phyloP scores from a whole-genome alignment of 2,113 vertebrate species.

The Brachypodius melanocephalos region DNA sequence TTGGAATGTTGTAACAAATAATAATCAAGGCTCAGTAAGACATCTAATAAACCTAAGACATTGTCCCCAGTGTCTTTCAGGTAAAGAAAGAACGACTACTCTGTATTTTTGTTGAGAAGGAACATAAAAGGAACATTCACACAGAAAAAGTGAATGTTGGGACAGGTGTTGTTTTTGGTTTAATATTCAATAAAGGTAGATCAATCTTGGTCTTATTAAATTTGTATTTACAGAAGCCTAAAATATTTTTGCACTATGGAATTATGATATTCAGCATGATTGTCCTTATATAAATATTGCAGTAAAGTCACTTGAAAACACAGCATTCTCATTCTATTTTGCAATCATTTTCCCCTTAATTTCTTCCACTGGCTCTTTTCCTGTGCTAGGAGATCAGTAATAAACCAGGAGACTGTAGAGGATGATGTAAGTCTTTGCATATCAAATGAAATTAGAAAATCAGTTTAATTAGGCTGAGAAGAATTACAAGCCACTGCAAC shows the following conservation, averaged over 20 bases:
- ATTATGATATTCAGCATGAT: not conserved
- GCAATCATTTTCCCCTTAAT: not conserved
- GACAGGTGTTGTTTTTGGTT: not conserved
- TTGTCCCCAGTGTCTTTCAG: not conserved
- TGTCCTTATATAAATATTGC: not conserved
- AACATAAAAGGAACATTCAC: not conserved
- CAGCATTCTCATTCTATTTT: not conserved
- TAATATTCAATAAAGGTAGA: not conserved
- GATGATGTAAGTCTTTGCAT: constrained; percentile 19
- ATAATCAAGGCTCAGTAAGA: not conserved
- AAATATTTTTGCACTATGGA: not conserved
- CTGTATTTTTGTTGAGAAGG: not conserved
- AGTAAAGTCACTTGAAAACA: not conserved
- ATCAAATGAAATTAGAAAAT: constrained; percentile 46
- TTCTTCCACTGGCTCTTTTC: not conserved
- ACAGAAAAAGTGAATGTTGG: not conserved
- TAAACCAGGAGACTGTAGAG: not conserved
- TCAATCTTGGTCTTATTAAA: not conserved
- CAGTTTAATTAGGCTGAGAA: constrained; percentile 25
- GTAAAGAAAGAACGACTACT: not conserved
- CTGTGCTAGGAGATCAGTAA: not conserved
- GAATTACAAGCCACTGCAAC: not conserved
- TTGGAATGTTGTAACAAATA: not conserved
- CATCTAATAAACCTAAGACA: not conserved
- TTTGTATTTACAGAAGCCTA: not conserved